Evolutionary conservation across 2,888 invertebrate genomes (phyloP).

Genomic region (Tinea trinotella): DNA sequence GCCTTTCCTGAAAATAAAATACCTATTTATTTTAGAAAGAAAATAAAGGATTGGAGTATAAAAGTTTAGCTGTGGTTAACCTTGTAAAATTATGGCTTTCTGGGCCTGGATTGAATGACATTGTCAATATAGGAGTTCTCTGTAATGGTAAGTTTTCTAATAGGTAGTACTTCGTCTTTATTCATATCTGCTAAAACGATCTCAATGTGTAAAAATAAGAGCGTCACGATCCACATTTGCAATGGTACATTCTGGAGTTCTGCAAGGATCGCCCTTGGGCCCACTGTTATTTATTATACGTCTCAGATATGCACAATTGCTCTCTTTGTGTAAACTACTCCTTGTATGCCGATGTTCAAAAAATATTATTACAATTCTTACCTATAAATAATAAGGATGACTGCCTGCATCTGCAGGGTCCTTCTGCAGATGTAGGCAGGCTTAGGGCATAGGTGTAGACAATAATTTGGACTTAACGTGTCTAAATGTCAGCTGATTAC

Average conservation of each 20-base stretch:
- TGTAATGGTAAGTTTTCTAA: slow-evolving; percentile 67
- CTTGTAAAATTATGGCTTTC: slow-evolving; percentile 66
- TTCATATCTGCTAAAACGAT: background rate
- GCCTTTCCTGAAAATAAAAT: no score
- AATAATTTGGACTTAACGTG: no score
- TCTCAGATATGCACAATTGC: background rate
- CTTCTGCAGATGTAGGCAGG: no score
- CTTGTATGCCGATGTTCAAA: background rate
- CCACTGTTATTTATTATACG: background rate
- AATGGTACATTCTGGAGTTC: background rate
- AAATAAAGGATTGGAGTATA: slow-evolving; percentile 31
- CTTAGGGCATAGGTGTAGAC: no score
- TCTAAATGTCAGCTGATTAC: no score
- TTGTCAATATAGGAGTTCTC: slow-evolving; percentile 66
- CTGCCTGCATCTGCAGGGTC: no score
- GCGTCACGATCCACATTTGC: background rate
- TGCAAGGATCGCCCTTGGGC: background rate
- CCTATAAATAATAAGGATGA: no score
- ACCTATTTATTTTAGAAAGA: slow-evolving; percentile 30
- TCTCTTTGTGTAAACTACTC: background rate
- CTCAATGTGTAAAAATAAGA: background rate
- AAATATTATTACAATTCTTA: background rate
- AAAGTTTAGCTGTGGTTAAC: slow-evolving; percentile 52
- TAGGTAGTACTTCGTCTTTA: no score
- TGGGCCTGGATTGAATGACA: slow-evolving; percentile 40